Conservation (phyloP, 2,797 vertebrate species). For the Selene dorsalis region DNA sequence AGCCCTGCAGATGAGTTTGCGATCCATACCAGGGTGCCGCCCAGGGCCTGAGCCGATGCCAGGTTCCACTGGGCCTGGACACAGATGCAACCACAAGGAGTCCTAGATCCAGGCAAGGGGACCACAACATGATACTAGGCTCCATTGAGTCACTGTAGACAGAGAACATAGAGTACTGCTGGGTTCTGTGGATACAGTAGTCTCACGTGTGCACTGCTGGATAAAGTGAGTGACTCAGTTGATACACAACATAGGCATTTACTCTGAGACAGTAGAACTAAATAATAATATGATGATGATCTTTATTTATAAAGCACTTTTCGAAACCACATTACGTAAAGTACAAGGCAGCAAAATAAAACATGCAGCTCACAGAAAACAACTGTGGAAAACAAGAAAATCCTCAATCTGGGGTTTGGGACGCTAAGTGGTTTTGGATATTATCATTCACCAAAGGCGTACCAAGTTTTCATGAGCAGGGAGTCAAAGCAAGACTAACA, state of each 20-base stretch:
- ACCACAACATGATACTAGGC: constrained; percentile 40
- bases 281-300: no score
- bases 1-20: constrained; percentile 18
- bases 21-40: constrained; percentile 44
- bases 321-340: no score
- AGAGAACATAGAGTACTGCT: constrained; percentile 5
- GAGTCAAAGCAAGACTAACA: constrained; percentile 4
- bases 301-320: no score
- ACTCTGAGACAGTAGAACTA: no score
- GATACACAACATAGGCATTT: no score
- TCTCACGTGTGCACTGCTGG: not conserved
- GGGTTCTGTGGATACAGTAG: not conserved
- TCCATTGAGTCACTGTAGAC: constrained; percentile 21
- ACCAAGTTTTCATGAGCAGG: not conserved
- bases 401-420: no score
- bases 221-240: no score
- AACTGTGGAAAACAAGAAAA: no score
- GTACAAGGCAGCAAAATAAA: no score
- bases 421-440: constrained; percentile 9
- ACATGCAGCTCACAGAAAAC: no score
- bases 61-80: constrained; percentile 57
- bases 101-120: constrained; percentile 42
- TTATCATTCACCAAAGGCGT: constrained; percentile 28
- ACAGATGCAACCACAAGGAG: constrained; percentile 53
- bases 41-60: constrained; percentile 54